Evolutionary conservation across 1,140 invertebrate species (phyloP), one percentile per base, ranked within the genome.

Genomic region (Stegodyphus mimosarum): DNA sequence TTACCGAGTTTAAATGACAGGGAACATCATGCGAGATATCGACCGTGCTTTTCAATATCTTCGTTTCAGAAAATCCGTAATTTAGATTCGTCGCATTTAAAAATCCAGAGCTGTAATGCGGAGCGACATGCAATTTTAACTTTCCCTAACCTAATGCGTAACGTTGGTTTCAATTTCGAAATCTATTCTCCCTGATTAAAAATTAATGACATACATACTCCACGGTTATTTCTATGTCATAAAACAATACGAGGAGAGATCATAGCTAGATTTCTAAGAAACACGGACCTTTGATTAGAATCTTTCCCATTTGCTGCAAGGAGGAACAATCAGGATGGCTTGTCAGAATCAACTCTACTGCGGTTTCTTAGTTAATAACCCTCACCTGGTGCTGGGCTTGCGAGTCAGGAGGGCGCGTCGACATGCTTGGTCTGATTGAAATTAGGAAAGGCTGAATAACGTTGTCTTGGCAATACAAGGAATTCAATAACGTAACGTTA

Each of bases 351-450:
- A 33, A 3, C 33, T 33, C 33, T 33, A 33, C 33, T 33, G 55
- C 11, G 67, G 52, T 79, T 79, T 33, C 77, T 79, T 79, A 79
- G 77, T 70, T 79, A 79, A 79, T 79, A 79, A 79, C 77, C 70
- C 70, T 79, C 77, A 79, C 77, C 77, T 79, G 77, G 67, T 18
- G 66, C 18, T 74, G 33, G 33, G 33, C 33, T 33, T 33, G 33
- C 33, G 33, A 33, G 33, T 5, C 6, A 18, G 52, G 72, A n/a
- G 11, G 48, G n/a, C 52, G 17, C 18, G 72, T 18, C 33, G 55
- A 51, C 74, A 66, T 50, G 66, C n/a, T 10, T 9, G 67, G 51
- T 33, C 64, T 79, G 77, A 79, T 79, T 79, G 77, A 79, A 79
- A 79, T 79, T 79, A 79, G 51, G 77, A 79, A 79, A 70, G 77